phyloP scores from a whole-genome alignment of 2,797 vertebrate species.

The Streptopelia turtur region DNA sequence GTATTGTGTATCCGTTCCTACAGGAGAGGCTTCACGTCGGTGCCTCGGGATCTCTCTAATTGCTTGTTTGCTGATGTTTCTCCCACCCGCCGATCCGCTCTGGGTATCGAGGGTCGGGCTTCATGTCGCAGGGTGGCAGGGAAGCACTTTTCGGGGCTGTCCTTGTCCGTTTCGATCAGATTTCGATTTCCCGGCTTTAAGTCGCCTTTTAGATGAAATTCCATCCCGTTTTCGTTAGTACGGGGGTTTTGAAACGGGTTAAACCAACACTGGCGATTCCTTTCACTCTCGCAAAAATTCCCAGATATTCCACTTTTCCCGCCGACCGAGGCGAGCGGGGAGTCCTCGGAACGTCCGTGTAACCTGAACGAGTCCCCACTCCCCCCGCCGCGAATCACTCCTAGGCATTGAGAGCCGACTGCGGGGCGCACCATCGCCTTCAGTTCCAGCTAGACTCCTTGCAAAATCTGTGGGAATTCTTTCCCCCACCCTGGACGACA shows the following conservation, averaged over 20 bases:
- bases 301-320: neutral
- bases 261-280: neutral
- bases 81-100: neutral
- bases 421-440: neutral
- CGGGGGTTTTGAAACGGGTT: neutral
- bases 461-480: neutral
- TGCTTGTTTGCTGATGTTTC: neutral
- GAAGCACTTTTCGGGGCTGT: neutral
- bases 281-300: neutral
- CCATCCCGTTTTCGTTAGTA: neutral
- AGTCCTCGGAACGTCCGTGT: neutral
- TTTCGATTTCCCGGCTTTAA: conserved; percentile 12
- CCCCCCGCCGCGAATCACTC: neutral
- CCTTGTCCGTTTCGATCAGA: neutral
- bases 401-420: neutral
- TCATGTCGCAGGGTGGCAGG: neutral
- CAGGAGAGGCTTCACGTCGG: neutral
- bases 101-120: neutral
- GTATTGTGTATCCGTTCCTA: neutral
- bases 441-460: neutral
- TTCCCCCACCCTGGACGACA: neutral
- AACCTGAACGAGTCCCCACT: neutral
- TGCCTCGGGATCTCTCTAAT: neutral
- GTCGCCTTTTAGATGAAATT: neutral
- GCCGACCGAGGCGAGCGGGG: neutral